A percentile compares a stretch with the other conserved stretches of the same genome.
These are phyloP conservation scores for Smittia sp. DNA, from an alignment of 2,888 invertebrate genomes.

Conservation along the genomic window DNA sequence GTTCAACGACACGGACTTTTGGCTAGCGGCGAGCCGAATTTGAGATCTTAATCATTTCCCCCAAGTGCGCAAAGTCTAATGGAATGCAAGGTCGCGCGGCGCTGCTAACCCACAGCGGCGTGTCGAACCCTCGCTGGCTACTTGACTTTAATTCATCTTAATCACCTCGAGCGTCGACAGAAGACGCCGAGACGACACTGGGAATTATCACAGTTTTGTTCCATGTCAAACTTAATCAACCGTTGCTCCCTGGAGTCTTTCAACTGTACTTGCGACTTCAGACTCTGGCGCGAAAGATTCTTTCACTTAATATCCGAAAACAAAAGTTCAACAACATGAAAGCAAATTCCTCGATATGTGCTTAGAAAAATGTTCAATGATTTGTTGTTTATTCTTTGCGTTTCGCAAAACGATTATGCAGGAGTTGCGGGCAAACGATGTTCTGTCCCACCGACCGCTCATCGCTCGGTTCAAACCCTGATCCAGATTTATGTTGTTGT, in stretches of 20 bases:
- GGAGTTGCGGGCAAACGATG: too few species aligned
- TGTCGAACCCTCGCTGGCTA: background rate
- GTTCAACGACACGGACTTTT: background rate
- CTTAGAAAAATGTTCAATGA: background rate
- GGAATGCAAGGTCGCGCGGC: background rate
- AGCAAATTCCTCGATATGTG: background rate
- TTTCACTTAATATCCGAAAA: background rate
- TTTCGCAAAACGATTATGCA: background rate
- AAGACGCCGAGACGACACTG: background rate
- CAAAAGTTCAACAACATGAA: slow-evolving; percentile 13
- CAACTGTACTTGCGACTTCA: background rate
- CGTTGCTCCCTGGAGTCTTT: background rate
- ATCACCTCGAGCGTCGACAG: background rate
- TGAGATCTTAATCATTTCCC: slow-evolving; percentile 1
- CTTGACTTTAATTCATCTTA: background rate
- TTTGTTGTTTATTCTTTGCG: slow-evolving; percentile 18
- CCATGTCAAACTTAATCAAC: background rate
- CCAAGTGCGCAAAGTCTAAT: background rate
- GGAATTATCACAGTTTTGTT: background rate
- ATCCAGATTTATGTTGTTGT: slow-evolving; percentile 8
- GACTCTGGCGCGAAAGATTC: background rate
- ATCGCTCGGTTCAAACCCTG: too few species aligned
- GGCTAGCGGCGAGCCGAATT: background rate
- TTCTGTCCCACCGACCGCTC: too few species aligned
- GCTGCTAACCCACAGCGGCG: background rate